A percentile compares a stretch with the other conserved stretches of the same genome.
These are phyloP conservation scores for Lota lota DNA, from an alignment of 2,113 vertebrate species.

Conservation along the genomic window DNA sequence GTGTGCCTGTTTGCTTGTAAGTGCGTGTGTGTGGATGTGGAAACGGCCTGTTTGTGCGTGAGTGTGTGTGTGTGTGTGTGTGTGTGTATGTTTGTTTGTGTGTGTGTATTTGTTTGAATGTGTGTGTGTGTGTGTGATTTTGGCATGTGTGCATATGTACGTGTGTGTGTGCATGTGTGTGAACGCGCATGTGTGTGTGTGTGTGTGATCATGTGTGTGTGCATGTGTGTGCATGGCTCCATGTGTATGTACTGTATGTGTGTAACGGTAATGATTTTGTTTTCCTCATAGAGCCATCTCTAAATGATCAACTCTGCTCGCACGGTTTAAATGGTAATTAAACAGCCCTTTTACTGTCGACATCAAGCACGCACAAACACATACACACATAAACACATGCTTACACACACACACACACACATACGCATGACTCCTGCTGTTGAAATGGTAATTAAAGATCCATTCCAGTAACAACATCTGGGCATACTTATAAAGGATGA, in stretches of 20 bases:
- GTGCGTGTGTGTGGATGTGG: not conserved
- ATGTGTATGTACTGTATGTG: conserved; percentile 19
- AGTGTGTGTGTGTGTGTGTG: no score
- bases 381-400: conserved; percentile 22
- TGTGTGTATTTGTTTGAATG: no score
- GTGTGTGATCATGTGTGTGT: conserved; percentile 47
- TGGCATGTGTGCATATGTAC: no score
- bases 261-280: conserved; percentile 51
- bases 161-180: conserved; percentile 35
- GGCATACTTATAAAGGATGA: conserved; percentile 86
- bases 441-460: conserved; percentile 96
- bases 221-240: not conserved
- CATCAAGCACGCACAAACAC: conserved; percentile 51
- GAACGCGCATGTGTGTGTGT: conserved; percentile 4
- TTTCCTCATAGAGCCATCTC: conserved; percentile 83
- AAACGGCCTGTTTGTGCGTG: no score
- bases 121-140: no score
- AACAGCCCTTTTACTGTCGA: conserved; percentile 93
- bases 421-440: conserved; percentile 55
- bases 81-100: no score
- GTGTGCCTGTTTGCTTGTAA: not conserved
- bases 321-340: conserved; percentile 99
- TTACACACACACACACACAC: conserved; percentile 28
- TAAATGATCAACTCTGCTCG: conserved; percentile 96
- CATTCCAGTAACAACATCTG: conserved; percentile 97